Evolutionary conservation across 64 coral and sea anemone genomes (phyloP), one percentile per base, ranked within the genome.

Genomic region (Stichodactyla helianthus): DNA sequence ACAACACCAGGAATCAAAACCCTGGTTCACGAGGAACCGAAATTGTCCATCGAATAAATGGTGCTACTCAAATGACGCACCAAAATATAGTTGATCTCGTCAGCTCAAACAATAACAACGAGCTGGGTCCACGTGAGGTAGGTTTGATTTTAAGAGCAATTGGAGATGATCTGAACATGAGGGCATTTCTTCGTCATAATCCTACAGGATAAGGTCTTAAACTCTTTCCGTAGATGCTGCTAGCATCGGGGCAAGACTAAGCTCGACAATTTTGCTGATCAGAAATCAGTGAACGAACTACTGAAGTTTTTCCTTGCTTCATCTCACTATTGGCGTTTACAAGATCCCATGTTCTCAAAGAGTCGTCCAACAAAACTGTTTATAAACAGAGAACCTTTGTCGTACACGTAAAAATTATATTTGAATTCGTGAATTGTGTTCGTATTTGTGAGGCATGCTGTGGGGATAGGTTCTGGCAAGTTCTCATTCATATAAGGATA

Each of bases 31-130:
- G 20, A 81, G 78, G 50, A 81, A 51, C 35, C 19, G 78, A 81
- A 53, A 81, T 81, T 54, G 78, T 18, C 17, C 16, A 81, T 51
- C 78, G 78, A 81, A 81, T 81, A 19, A 79, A 79, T 52, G 51
- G 78, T 81, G 52, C 78, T 52, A 81, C 78, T 52, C 15, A 81
- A 81, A 81, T 81, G 78, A 81, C 78, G 78, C 83, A 84, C 59
- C 54, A 57, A 63, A 61, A 84, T 84, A 60, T 84, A 35, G 54
- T 63, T 60, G 83, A 84, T 60, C 54, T 84, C 27, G 17, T 84
- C 54, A 84, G 13, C 82, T 54, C 53, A 84, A 84, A 84, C 83
- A 96, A 96, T 79, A 96, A 96, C 82, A 96, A 96, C 85, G 74
- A 93, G 52, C 54, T 93, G 53, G 89, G 83, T 53, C 91, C 94